Evolutionary conservation across 2,113 vertebrate species (phyloP).

Genomic region (Catharus minimus): DNA sequence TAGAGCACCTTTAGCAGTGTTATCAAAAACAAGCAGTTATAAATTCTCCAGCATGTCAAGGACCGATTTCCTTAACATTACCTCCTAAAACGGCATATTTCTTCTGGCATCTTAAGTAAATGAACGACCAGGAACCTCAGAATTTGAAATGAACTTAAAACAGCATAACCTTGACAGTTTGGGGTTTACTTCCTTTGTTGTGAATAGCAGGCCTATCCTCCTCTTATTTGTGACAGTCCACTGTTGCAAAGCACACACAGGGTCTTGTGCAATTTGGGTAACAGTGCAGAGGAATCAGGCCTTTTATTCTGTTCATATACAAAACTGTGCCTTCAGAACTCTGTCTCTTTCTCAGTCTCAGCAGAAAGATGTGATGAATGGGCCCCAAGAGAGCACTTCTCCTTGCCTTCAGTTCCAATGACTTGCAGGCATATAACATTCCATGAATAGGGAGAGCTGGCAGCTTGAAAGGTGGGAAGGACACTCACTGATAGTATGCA

Average conservation of each 20-base stretch:
- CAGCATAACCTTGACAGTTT: not conserved
- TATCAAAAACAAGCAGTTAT: not conserved
- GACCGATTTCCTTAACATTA: not conserved
- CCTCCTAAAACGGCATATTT: not conserved
- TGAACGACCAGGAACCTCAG: not conserved
- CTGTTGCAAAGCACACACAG: not conserved
- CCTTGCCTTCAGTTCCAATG: conserved; percentile 59
- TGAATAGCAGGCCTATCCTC: conserved; percentile 40
- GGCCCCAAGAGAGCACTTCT: conserved; percentile 68
- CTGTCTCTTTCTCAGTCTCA: not conserved
- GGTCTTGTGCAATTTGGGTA: not conserved
- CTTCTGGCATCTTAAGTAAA: conserved; percentile 5
- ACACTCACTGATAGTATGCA: conserved; percentile 49
- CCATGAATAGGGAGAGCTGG: conserved; percentile 64
- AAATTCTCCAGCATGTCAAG: not conserved
- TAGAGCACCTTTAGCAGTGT: not conserved
- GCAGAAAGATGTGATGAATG: conserved; percentile 68
- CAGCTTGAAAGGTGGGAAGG: conserved; percentile 69
- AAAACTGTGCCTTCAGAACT: conserved; percentile 59
- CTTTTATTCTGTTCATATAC: conserved; percentile 6
- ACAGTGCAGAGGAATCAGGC: not conserved
- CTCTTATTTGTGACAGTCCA: conserved; percentile 24
- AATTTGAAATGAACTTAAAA: not conserved
- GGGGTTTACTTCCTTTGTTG: not conserved
- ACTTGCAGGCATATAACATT: conserved; percentile 65